Evolutionary conservation across 2,797 vertebrate species (phyloP).

Genomic region (Poecile montanus): DNA sequence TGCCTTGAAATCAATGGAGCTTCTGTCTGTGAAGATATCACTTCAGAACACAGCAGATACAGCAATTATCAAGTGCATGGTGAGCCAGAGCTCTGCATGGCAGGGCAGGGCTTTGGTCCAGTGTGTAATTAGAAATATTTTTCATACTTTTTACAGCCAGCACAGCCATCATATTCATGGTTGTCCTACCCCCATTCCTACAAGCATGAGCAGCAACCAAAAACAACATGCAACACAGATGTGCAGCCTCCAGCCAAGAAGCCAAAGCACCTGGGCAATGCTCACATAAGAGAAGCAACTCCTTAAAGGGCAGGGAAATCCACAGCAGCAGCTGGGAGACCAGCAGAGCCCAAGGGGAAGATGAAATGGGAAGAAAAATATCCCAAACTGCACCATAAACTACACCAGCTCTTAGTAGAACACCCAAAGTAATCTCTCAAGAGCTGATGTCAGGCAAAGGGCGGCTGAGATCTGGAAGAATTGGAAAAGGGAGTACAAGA

Average conservation of each 20-base stretch:
- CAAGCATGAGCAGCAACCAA: not conserved
- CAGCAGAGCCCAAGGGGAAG: not conserved
- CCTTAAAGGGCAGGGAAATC: not conserved
- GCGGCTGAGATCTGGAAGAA: not conserved
- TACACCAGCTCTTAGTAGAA: not conserved
- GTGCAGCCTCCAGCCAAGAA: not conserved
- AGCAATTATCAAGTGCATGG: not conserved
- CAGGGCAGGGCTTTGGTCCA: not conserved
- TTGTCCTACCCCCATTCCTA: not conserved
- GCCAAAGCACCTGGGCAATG: not conserved
- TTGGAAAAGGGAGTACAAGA: not conserved
- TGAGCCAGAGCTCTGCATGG: not conserved
- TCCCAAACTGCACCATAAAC: not conserved
- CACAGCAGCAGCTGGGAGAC: not conserved
- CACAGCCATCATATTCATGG: not conserved
- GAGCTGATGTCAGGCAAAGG: not conserved
- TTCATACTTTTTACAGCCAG: not conserved
- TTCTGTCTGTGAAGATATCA: not conserved
- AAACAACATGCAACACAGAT: rapidly evolving
- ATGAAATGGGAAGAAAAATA: not conserved
- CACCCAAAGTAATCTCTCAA: not conserved
- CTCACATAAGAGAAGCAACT: not conserved
- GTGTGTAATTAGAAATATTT: not conserved
- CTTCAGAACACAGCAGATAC: not conserved
- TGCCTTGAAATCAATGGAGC: not conserved